Base-by-base conservation (phyloP, 1,140 invertebrate genomes). In the Atta colombica region DNA sequence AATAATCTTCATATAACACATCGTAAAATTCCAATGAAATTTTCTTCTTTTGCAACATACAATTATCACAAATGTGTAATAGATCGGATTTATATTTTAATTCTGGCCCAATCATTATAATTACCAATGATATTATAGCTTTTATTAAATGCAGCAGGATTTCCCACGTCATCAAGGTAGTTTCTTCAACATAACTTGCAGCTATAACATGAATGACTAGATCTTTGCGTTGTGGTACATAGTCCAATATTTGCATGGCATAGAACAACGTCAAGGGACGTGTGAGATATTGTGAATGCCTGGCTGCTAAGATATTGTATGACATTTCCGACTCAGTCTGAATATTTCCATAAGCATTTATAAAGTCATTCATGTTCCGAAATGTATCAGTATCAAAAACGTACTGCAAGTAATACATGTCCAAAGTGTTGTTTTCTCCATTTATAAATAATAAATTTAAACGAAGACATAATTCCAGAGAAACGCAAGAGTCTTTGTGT, bases 101-200 rank as follows among this genome's bases (percentile, higher is more conserved):
- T 87, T 94, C 94, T 18, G 93, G 93, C 18, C 94, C 94, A 74
- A 95, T 87, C 21, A 95, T 58, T 63, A 94, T 10, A 28, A 94
- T 84, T 39, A 77, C 82, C 25, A 92, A 31, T 10, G 65, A 71
- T 35, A 74, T 82, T 18, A 92, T 60, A n/a, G 55, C 16, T 16
- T 92, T 86, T 28, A 93, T 25, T 89, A 93, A 94, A 65, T 94
- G 94, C 8, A 94, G 88, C 0, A 94, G 12, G 61, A 92, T 91
- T 86, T 94, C 94, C 93, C 94, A 94, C 63, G 91, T 85, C 18
- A 91, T 45, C 75, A 45, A 45, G 1, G 89, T 86, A n/a, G 91
- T 58, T 1, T 92, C 21, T 77, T 94, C 94, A 7, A 90, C 69
- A 14, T 88, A 58, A 90, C 92, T 92, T 7, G 93, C 92, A 14